phyloP scores from a whole-genome alignment of 2,888 invertebrate genomes.

The Acrobasis repandana region DNA sequence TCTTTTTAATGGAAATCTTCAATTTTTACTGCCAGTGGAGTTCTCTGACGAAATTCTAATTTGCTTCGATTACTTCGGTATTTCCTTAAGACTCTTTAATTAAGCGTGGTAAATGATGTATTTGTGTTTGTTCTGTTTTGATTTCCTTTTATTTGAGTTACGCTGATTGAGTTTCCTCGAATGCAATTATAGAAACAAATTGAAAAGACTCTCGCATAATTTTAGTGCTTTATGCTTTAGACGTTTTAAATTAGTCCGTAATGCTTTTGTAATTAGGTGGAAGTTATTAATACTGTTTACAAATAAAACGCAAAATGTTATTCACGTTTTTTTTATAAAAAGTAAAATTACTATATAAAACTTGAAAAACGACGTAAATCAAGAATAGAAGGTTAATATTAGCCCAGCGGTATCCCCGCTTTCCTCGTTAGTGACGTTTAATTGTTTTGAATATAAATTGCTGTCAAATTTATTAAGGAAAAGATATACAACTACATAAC shows the following conservation, averaged over 20 bases:
- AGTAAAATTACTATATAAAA: too few relatives aligned
- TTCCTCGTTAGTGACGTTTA: too few relatives aligned
- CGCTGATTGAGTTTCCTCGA: constrained; percentile 5
- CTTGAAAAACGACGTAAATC: too few relatives aligned
- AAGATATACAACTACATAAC: too few relatives aligned
- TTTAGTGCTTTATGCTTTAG: constrained; percentile 30
- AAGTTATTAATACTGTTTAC: constrained; percentile 19
- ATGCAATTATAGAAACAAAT: constrained; percentile 11
- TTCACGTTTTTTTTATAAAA: too few relatives aligned
- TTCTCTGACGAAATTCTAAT: constrained; percentile 31
- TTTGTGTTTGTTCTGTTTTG: constrained; percentile 25
- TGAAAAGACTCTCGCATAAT: constrained; percentile 16
- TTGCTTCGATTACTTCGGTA: constrained; percentile 29
- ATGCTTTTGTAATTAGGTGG: constrained; percentile 41
- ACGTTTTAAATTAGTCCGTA: constrained; percentile 40
- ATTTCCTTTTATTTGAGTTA: constrained; percentile 12
- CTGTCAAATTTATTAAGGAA: too few relatives aligned
- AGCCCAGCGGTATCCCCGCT: too few relatives aligned
- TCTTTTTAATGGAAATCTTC: constrained; percentile 44
- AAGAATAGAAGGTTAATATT: too few relatives aligned
- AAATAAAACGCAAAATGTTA: too few relatives aligned
- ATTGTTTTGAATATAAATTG: too few relatives aligned
- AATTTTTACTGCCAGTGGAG: constrained; percentile 38
- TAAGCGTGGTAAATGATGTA: constrained; percentile 22
- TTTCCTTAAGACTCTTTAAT: constrained; percentile 9